Evolutionary conservation across 2,113 vertebrate species (phyloP).

Genomic region (Psilopsiagon aurifrons): DNA sequence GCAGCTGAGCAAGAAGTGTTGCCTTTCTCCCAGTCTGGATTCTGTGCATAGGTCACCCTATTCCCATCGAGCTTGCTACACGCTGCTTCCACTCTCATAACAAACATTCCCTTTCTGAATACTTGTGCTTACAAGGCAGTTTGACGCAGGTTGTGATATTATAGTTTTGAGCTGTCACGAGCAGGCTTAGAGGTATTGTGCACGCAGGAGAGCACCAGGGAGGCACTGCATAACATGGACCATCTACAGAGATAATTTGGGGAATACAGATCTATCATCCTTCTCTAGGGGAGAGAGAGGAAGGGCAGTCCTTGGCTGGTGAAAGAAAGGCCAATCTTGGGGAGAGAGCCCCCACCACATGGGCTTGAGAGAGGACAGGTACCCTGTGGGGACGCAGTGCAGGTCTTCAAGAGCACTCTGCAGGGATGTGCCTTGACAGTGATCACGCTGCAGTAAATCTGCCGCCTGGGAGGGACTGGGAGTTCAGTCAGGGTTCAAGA

Average conservation of each 20-base stretch:
- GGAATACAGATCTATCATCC: not conserved
- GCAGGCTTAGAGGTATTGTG: not conserved
- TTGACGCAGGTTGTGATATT: rapidly evolving
- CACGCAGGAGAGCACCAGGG: too few species aligned
- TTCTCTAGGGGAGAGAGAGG: not conserved
- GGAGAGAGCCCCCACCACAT: rapidly evolving
- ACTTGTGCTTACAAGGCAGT: not conserved
- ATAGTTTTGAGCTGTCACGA: not conserved
- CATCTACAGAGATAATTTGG: not conserved
- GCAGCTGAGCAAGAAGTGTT: not conserved
- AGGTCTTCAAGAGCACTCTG: not conserved
- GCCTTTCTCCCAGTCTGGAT: not conserved
- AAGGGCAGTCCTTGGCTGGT: not conserved
- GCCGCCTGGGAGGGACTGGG: rapidly evolving
- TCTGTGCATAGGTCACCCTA: not conserved
- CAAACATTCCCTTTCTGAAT: not conserved
- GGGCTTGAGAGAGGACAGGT: too few species aligned
- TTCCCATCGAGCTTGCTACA: not conserved
- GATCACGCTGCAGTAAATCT: rapidly evolving
- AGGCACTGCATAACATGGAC: rapidly evolving
- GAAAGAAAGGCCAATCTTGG: not conserved
- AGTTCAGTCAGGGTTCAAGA: constrained; percentile 28
- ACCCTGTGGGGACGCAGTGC: rapidly evolving
- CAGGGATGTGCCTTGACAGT: not conserved
- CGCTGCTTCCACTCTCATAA: not conserved